phyloP scores from a whole-genome alignment of 2,888 invertebrate genomes.

The Conomelus anceps region DNA sequence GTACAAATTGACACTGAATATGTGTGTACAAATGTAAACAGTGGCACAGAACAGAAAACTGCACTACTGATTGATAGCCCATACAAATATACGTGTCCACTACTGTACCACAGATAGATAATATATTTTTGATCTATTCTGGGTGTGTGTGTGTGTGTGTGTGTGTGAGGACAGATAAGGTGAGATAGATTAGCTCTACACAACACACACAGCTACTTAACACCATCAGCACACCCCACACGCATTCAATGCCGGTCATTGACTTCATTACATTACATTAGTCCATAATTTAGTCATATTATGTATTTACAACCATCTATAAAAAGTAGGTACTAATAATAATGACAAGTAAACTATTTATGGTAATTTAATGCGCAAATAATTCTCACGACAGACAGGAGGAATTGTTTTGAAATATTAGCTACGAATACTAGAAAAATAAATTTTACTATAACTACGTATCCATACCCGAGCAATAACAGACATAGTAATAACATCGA shows the following conservation, averaged over 20 bases:
- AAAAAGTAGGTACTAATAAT: conserved; percentile 4
- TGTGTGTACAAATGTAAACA: neutral
- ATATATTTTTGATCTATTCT: too few relatives aligned
- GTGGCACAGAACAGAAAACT: neutral
- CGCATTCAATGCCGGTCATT: neutral
- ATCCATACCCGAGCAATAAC: conserved; percentile 24
- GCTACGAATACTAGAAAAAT: conserved; percentile 27
- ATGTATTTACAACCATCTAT: conserved; percentile 1
- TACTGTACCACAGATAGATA: too few relatives aligned
- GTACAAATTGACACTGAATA: conserved; percentile 10
- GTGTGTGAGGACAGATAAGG: neutral
- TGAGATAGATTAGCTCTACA: neutral
- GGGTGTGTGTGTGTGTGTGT: too few relatives aligned
- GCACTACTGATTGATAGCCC: neutral
- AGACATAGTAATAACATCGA: conserved; percentile 19
- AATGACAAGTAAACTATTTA: neutral
- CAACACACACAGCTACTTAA: neutral
- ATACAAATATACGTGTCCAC: too few relatives aligned
- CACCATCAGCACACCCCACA: neutral
- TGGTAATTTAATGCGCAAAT: conserved; percentile 2
- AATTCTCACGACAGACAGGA: neutral
- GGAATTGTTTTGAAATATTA: conserved; percentile 10
- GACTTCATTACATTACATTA: neutral
- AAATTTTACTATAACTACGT: conserved; percentile 22
- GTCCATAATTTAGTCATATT: neutral